These are phyloP conservation scores for Drosophila melanica DNA, from an alignment of 1,140 invertebrate genomes.

Conservation along the genomic window DNA sequence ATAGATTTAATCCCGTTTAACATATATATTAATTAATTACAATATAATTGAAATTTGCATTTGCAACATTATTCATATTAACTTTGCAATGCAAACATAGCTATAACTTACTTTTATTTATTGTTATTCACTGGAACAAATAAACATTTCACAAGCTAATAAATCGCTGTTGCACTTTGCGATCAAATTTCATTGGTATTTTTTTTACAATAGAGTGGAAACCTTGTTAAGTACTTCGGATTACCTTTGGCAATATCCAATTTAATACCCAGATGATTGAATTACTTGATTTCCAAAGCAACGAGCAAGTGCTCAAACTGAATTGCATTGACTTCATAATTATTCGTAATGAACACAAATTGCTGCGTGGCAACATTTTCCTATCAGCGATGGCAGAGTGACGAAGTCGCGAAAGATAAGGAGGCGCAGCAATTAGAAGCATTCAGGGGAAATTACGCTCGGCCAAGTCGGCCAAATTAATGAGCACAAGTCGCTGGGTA, in stretches of 20 bases:
- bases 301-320: neutral
- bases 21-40: too few species aligned
- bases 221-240: neutral
- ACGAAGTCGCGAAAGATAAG: neutral
- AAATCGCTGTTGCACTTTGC: too few species aligned
- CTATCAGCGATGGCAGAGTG: slow-evolving; percentile 6
- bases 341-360: slow-evolving; percentile 46
- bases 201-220: neutral
- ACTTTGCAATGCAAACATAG: too few species aligned
- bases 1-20: too few species aligned
- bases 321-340: slow-evolving; percentile 28
- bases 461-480: slow-evolving; percentile 54
- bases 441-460: slow-evolving; percentile 49
- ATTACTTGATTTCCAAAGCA: neutral
- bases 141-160: too few species aligned
- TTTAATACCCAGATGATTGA: slow-evolving; percentile 3
- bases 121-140: too few species aligned
- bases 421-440: slow-evolving; percentile 41
- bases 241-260: neutral
- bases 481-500: slow-evolving; percentile 24
- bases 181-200: neutral
- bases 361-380: slow-evolving; percentile 15
- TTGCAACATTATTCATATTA: too few species aligned
- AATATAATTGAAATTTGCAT: too few species aligned
- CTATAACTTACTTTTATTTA: too few species aligned